These are phyloP conservation scores for Onthophagus taurus DNA, from an alignment of 1,140 invertebrate genomes.

Conservation along the genomic window DNA sequence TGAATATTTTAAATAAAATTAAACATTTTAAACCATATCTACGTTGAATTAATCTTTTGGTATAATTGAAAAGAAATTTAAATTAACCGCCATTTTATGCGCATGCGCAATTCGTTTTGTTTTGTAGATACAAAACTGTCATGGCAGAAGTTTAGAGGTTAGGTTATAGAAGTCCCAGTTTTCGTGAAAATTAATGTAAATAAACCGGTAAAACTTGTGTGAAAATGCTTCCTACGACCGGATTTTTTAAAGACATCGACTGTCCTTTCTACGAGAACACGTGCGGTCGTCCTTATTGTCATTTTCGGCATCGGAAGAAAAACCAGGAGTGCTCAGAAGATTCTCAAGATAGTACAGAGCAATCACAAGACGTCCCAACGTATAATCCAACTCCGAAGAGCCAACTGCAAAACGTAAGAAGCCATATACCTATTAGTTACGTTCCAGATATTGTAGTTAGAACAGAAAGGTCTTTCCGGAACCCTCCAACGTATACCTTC, in stretches of 20 bases:
- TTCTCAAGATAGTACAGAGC: constrained; percentile 5
- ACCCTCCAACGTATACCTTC: constrained; percentile 20
- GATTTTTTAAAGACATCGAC: constrained; percentile 70
- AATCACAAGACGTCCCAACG: constrained; percentile 28
- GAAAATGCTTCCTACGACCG: constrained; percentile 75
- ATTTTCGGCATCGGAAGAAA: constrained; percentile 73
- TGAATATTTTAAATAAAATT: no score
- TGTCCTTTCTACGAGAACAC: constrained; percentile 75
- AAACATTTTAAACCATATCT: no score
- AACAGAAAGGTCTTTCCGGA: constrained; percentile 20
- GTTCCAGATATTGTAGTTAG: constrained; percentile 32
- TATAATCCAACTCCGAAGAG: constrained; percentile 41
- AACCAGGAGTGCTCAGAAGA: constrained; percentile 12
- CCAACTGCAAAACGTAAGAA: constrained; percentile 31
- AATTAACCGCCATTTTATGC: no score
- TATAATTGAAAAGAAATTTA: no score
- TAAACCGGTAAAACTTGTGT: no score
- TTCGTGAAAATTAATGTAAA: no score
- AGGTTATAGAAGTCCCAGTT: no score
- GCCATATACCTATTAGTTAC: constrained; percentile 36
- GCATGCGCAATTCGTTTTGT: no score
- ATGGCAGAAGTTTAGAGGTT: no score
- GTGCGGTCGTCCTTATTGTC: constrained; percentile 81
- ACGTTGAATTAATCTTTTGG: no score
- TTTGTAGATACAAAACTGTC: no score